Percentiles rank a stretch among this genome's conserved stretches.
These are phyloP conservation scores for Drosophila bunnanda DNA, from an alignment of 2,888 invertebrate species.

Conservation along the genomic window DNA sequence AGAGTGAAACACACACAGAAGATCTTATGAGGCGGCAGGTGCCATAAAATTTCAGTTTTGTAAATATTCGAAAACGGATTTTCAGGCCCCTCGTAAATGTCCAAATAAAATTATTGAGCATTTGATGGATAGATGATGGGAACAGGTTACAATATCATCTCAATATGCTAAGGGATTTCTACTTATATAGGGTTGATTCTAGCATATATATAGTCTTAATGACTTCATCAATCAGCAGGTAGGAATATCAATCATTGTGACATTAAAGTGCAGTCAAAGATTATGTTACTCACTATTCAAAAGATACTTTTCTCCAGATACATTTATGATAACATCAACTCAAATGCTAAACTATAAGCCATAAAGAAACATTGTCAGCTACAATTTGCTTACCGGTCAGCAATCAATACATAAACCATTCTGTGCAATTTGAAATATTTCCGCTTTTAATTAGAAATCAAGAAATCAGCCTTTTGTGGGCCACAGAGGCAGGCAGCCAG, in stretches of 20 bases:
- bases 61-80: slow-evolving; percentile 16
- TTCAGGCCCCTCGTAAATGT: slow-evolving; percentile 32
- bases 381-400: slow-evolving; percentile 16
- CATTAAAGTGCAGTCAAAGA: slow-evolving; percentile 11
- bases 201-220: neutral
- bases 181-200: neutral
- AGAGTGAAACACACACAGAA: too few relatives aligned
- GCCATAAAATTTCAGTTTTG: slow-evolving; percentile 37
- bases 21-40: slow-evolving; percentile 45
- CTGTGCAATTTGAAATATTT: slow-evolving; percentile 32
- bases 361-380: slow-evolving; percentile 4
- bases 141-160: neutral
- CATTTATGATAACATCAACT: too few relatives aligned
- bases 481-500: slow-evolving; percentile 14
- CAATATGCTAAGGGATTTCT: neutral
- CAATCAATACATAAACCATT: slow-evolving; percentile 2
- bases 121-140: slow-evolving; percentile 23
- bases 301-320: neutral
- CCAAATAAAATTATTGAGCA: slow-evolving; percentile 7
- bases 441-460: slow-evolving; percentile 43
- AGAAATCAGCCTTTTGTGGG: slow-evolving; percentile 38
- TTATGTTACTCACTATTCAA: neutral
- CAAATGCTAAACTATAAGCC: neutral
- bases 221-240: slow-evolving; percentile 28
- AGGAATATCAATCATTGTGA: slow-evolving; percentile 14